Evolutionary conservation across 2,113 vertebrate genomes (phyloP).

Genomic region (Sinocyclocheilus grahami): DNA sequence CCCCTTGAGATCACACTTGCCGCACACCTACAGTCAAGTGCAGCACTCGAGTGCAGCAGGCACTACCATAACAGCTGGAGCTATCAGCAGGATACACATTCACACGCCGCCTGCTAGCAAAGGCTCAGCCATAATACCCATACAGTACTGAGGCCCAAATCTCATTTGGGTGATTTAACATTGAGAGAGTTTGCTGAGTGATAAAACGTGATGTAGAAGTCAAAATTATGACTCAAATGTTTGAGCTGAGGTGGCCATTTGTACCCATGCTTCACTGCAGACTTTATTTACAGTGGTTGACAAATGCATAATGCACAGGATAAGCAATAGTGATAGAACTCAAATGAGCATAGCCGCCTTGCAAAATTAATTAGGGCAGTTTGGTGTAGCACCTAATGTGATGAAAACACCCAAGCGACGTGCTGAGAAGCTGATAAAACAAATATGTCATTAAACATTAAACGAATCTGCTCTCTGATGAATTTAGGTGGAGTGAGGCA

Average conservation of each 20-base stretch:
- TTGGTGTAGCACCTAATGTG: conserved; percentile 6
- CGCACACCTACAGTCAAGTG: background rate
- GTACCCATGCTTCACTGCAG: background rate
- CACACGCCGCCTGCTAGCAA: background rate
- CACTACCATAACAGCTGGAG: conserved; percentile 20
- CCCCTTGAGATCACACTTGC: background rate
- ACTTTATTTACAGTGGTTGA: background rate
- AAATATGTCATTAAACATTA: conserved; percentile 36
- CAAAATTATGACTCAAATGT: background rate
- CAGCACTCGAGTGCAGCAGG: conserved; percentile 17
- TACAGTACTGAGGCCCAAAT: background rate
- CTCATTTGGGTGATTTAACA: conserved; percentile 14
- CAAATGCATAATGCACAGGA: background rate
- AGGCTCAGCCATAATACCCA: background rate
- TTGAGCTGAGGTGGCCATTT: conserved; percentile 6
- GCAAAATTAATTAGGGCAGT: conserved; percentile 26
- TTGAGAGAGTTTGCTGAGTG: background rate
- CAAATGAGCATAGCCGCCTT: conserved; percentile 18
- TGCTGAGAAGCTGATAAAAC: conserved; percentile 1
- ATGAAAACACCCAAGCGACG: background rate
- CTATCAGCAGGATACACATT: conserved; percentile 28
- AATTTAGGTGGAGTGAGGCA: background rate
- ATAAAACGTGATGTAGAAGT: background rate
- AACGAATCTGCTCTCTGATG: conserved; percentile 1
- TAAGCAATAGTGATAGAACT: background rate